A percentile compares a stretch with the other conserved stretches of the same genome.
Conservation (phyloP, 2,888 invertebrate genomes). For the Dicranocentrus wangi region DNA sequence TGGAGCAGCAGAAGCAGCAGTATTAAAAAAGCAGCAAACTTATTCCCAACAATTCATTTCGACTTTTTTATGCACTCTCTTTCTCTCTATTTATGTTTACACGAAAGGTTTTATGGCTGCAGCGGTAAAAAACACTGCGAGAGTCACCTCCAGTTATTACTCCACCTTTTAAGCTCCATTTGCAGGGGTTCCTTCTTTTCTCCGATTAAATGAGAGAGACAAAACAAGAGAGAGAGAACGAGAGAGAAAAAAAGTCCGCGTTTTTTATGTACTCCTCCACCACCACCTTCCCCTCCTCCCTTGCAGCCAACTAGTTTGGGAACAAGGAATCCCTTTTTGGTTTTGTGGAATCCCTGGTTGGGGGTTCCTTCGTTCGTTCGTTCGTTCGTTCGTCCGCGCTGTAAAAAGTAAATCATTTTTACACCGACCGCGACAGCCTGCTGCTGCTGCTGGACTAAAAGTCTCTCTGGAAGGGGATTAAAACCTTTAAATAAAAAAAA, state of each 20-base stretch:
- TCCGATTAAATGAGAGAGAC: background rate
- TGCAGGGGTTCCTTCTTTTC: background rate
- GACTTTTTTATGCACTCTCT: constrained; percentile 18
- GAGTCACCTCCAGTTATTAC: constrained; percentile 10
- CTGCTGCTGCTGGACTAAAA: background rate
- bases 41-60: constrained; percentile 45
- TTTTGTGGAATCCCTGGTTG: no score
- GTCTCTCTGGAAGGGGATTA: no score
- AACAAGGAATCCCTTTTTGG: no score
- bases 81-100: constrained; percentile 29
- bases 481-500: no score
- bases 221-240: background rate
- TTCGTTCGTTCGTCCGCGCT: no score
- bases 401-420: constrained; percentile 19
- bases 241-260: background rate
- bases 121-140: background rate
- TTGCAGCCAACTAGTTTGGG: background rate
- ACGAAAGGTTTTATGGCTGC: constrained; percentile 23
- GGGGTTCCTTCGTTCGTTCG: no score
- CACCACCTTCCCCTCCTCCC: background rate
- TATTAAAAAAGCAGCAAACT: constrained; percentile 6
- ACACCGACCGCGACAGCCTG: background rate
- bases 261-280: background rate
- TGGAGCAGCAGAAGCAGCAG: no score
- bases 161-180: background rate